phyloP scores from a whole-genome alignment of 1,140 invertebrate genomes.

The Drosophila erecta region DNA sequence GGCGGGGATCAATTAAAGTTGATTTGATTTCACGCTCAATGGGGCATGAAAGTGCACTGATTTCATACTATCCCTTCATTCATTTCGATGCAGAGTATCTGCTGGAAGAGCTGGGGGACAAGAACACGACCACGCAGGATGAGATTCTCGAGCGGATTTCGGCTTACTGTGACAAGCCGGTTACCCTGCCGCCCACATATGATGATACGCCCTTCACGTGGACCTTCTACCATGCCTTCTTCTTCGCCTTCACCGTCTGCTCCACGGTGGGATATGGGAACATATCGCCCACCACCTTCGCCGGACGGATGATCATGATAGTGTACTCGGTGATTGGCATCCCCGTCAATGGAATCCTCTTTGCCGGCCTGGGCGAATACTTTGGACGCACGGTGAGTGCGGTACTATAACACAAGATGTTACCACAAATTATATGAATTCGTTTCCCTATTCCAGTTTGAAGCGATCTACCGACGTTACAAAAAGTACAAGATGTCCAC shows the following conservation, averaged over 20 bases:
- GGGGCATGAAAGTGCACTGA: slow-evolving; percentile 8
- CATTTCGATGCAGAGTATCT: slow-evolving; percentile 86
- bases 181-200: slow-evolving; percentile 87
- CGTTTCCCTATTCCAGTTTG: slow-evolving; percentile 85
- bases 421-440: background rate
- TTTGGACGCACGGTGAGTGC: slow-evolving; percentile 89
- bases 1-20: slow-evolving; percentile 51
- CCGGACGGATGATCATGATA: slow-evolving; percentile 95
- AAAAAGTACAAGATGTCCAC: slow-evolving; percentile 89
- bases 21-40: slow-evolving; percentile 68
- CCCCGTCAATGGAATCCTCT: slow-evolving; percentile 95
- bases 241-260: slow-evolving; percentile 97
- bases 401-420: too few relatives aligned
- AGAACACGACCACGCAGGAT: slow-evolving; percentile 86
- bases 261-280: slow-evolving; percentile 97
- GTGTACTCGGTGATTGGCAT: slow-evolving; percentile 97
- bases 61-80: background rate
- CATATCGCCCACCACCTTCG: slow-evolving; percentile 92
- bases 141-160: slow-evolving; percentile 88
- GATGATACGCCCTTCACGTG: slow-evolving; percentile 88
- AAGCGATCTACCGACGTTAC: slow-evolving; percentile 90
- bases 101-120: slow-evolving; percentile 86
- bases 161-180: slow-evolving; percentile 89
- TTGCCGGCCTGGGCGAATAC: slow-evolving; percentile 92
- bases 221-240: slow-evolving; percentile 97